Conservation (phyloP, 1,140 invertebrate species). For the Drosophila triauraria region DNA sequence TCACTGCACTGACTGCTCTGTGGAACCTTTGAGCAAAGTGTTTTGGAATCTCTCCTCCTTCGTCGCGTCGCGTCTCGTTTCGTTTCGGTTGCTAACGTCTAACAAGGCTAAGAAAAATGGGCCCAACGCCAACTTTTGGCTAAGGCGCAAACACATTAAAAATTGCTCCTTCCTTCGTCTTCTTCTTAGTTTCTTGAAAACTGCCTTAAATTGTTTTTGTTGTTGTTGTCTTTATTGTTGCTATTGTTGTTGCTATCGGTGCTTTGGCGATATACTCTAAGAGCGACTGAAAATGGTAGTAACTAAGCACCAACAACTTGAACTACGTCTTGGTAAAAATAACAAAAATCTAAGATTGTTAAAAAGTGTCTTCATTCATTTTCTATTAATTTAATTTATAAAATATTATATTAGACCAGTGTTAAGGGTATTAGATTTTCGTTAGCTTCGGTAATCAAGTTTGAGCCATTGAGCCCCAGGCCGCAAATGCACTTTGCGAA, state of each 20-base stretch:
- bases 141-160: conserved; percentile 83
- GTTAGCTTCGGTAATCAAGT: conserved; percentile 1
- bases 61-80: neutral
- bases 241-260: conserved; percentile 31
- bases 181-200: conserved; percentile 13
- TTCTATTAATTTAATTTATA: neutral
- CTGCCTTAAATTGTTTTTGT: conserved; percentile 26
- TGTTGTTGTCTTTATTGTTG: conserved; percentile 8
- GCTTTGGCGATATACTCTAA: conserved; percentile 34
- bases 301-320: neutral
- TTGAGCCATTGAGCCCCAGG: conserved; percentile 45
- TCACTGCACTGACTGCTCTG: conserved; percentile 14
- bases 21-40: conserved; percentile 75
- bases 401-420: too few species aligned
- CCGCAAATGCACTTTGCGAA: conserved; percentile 80
- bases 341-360: too few species aligned
- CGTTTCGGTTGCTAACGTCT: conserved; percentile 53
- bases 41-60: conserved; percentile 41
- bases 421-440: conserved; percentile 17
- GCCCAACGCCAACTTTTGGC: conserved; percentile 81
- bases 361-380: neutral
- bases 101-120: conserved; percentile 84
- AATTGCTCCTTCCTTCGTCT: conserved; percentile 59
- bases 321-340: neutral
- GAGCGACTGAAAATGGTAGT: neutral